These are phyloP conservation scores for Lagria hirta DNA, from an alignment of 2,888 invertebrate genomes.

Conservation along the genomic window DNA sequence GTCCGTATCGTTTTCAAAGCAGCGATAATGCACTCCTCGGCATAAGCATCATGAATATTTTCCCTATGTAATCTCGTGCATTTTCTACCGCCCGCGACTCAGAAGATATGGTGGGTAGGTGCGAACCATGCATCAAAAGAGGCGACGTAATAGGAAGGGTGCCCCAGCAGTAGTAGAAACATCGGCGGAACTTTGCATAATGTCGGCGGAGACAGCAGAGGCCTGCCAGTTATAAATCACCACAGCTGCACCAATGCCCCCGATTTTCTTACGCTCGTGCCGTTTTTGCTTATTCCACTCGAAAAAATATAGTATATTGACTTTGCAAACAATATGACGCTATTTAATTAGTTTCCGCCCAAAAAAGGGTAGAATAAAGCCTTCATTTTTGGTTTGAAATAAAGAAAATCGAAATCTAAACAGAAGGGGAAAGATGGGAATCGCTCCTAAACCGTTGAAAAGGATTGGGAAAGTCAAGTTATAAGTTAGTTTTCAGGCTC, in stretches of 20 bases:
- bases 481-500: slow-evolving; percentile 23
- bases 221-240: slow-evolving; percentile 54
- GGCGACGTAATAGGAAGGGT: slow-evolving; percentile 37
- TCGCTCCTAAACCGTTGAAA: slow-evolving; percentile 20
- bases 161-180: slow-evolving; percentile 46
- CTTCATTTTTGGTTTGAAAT: slow-evolving; percentile 1
- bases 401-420: slow-evolving; percentile 29
- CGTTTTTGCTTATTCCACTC: slow-evolving; percentile 5
- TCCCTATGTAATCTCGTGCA: slow-evolving; percentile 39
- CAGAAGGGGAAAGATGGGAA: slow-evolving; percentile 25
- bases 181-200: slow-evolving; percentile 55
- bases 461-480: slow-evolving; percentile 24
- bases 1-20: slow-evolving; percentile 35
- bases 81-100: slow-evolving; percentile 37
- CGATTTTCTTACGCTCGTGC: slow-evolving; percentile 20
- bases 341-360: slow-evolving; percentile 15
- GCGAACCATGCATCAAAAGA: slow-evolving; percentile 44
- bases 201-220: slow-evolving; percentile 54
- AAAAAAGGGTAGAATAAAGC: slow-evolving; percentile 7
- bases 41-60: slow-evolving; percentile 42
- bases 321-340: slow-evolving; percentile 9
- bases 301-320: slow-evolving; percentile 11
- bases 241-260: slow-evolving; percentile 43
- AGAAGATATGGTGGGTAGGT: slow-evolving; percentile 35
- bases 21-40: slow-evolving; percentile 37